Base-by-base conservation (phyloP, 2,113 vertebrate genomes). In the Sprattus sprattus region DNA sequence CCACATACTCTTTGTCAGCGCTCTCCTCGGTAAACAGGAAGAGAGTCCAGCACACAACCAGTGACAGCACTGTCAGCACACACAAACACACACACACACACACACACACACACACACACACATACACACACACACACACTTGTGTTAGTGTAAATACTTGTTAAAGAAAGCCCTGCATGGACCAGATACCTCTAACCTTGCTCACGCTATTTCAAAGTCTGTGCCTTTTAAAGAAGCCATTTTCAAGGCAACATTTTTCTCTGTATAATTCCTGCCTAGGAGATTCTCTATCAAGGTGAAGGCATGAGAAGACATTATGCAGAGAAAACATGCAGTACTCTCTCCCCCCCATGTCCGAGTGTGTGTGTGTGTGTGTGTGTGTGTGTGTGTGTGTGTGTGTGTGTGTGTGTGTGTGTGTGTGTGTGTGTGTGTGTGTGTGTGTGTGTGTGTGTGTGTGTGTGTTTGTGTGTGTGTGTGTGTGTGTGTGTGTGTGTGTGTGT, bases 91-190 rank as follows among this genome's bases (percentile, higher is more conserved):
- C 60, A 64, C 60, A 64, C 5, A 25, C 60, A 25, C 64, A 67
- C n/a, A 11, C 64, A 67, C n/a, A 67, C 64, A 67, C 64, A 67
- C n/a, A 64, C 57, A 60, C 57, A 60, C 57, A n/a, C 57, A 60
- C 57, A 60, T 22, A n/a, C 57, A n/a, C 57, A 64, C 57, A 64
- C 20, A n/a, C 57, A 64, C 20, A 64, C 57, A 2, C 39, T 0
- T 39, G 15, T 4, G n/a, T 78, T 47, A 89, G 81, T 87, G 82
- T 83, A 89, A 90, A 67, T 67, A 11, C 87, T 83, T 87, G 89
- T 87, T 85, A 87, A 46, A 71, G 54, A 45, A 81, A 67, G 54
- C 18, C 22, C 54, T 78, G 45, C 52, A 20, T n/a, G 47, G 45
- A 45, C 83, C 78, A 81, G 87, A 86, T 82, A 81, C 80, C 52